Conservation (phyloP, 2,113 vertebrate species). For the Hucho hucho region DNA sequence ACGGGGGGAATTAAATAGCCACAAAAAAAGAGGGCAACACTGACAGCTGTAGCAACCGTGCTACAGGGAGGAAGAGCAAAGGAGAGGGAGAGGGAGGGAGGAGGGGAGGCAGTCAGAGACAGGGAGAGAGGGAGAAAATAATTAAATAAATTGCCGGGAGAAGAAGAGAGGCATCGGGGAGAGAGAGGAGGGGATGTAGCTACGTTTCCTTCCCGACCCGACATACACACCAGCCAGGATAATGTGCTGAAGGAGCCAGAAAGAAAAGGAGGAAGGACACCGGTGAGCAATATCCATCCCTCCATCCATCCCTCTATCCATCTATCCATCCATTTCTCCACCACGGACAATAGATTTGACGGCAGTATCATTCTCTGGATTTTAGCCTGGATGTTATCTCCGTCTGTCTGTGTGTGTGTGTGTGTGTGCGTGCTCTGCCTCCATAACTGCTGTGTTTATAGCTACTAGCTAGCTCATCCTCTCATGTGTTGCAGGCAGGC, state of each 20-base stretch:
- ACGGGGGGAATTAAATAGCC: constrained; percentile 23
- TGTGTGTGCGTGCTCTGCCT: constrained; percentile 18
- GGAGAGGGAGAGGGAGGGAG: too few species aligned
- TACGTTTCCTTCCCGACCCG: constrained; percentile 61
- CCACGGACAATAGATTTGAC: neutral
- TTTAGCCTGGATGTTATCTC: neutral
- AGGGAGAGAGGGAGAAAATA: constrained; percentile 43
- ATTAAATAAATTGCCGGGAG: constrained; percentile 57
- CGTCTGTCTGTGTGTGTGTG: constrained; percentile 10
- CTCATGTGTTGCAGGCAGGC: too few species aligned
- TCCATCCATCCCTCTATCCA: neutral
- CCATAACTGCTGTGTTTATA: neutral
- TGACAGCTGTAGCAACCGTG: constrained; percentile 41
- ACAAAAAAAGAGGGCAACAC: constrained; percentile 25
- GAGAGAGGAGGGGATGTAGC: constrained; percentile 68
- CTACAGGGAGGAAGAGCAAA: constrained; percentile 1
- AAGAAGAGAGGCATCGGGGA: constrained; percentile 28
- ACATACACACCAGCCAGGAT: constrained; percentile 66
- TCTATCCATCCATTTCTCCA: neutral
- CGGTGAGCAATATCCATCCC: constrained; percentile 69
- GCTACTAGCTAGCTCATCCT: neutral
- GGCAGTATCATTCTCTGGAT: constrained; percentile 46
- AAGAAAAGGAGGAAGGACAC: constrained; percentile 38
- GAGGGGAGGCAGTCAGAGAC: constrained; percentile 1
- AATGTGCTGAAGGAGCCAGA: constrained; percentile 65